Conservation (phyloP, 2,888 invertebrate genomes). For the Agonopterix subpropinquella region DNA sequence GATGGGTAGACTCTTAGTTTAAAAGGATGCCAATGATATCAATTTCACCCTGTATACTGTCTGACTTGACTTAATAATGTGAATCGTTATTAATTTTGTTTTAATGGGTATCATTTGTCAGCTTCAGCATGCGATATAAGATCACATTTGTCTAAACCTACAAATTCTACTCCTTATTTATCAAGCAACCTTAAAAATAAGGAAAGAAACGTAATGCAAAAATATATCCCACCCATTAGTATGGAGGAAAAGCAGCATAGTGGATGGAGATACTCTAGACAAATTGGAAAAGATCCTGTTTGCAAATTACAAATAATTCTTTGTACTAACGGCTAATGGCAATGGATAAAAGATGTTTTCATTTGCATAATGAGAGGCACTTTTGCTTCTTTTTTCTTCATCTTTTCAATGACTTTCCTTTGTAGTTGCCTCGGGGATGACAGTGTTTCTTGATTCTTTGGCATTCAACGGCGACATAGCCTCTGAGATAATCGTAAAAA, state of each 20-base stretch:
- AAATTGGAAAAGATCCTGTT: constrained; percentile 57
- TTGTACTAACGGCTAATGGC: constrained; percentile 46
- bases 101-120: no score
- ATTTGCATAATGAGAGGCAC: constrained; percentile 59
- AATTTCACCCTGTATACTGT: no score
- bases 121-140: no score
- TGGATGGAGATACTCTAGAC: constrained; percentile 29
- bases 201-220: constrained; percentile 34
- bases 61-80: no score
- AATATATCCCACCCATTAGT: constrained; percentile 44
- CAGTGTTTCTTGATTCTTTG: constrained; percentile 29
- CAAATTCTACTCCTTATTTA: constrained; percentile 30
- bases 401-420: constrained; percentile 43
- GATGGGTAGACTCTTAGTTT: no score
- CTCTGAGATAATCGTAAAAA: constrained; percentile 35
- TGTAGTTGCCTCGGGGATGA: constrained; percentile 16
- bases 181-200: constrained; percentile 35
- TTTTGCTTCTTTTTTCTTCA: constrained; percentile 37
- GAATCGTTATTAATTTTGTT: no score
- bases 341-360: constrained; percentile 56
- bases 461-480: constrained; percentile 31
- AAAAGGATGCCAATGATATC: no score
- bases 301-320: constrained; percentile 58
- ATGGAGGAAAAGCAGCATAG: constrained; percentile 27
- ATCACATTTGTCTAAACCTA: constrained; percentile 11